phyloP scores from a whole-genome alignment of 2,797 vertebrate species.

The Gymnodraco acuticeps region DNA sequence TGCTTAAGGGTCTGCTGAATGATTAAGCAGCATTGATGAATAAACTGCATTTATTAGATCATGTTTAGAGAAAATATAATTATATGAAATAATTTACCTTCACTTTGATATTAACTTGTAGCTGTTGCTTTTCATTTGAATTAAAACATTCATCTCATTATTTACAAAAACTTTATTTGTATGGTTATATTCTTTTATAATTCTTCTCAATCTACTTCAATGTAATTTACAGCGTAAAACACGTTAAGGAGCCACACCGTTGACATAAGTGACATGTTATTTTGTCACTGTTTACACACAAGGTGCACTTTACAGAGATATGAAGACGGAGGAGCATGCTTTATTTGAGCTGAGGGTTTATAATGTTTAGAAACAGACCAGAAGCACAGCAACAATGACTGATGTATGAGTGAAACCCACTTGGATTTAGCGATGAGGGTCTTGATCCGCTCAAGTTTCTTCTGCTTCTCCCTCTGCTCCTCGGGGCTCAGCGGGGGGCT shows the following conservation, averaged over 20 bases:
- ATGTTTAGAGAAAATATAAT: too few relatives aligned
- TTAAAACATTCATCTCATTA: too few relatives aligned
- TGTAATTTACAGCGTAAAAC: too few relatives aligned
- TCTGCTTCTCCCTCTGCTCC: constrained; percentile 95
- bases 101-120: too few relatives aligned
- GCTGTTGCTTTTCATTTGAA: too few relatives aligned
- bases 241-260: neutral
- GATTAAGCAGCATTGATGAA: too few relatives aligned
- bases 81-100: too few relatives aligned
- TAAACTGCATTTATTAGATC: too few relatives aligned
- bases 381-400: neutral
- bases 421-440: constrained; percentile 97
- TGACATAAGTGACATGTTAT: neutral
- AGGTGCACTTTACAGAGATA: neutral
- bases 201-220: too few relatives aligned
- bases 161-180: too few relatives aligned
- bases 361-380: neutral
- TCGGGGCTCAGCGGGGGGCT: constrained; percentile 90
- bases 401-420: constrained; percentile 70
- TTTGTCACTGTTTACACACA: neutral
- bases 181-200: too few relatives aligned
- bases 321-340: neutral
- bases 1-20: too few relatives aligned
- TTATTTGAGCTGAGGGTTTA: neutral
- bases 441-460: constrained; percentile 96